These are phyloP conservation scores for Chlorodrepanis virens DNA, from an alignment of 2,113 vertebrate genomes.

Conservation along the genomic window DNA sequence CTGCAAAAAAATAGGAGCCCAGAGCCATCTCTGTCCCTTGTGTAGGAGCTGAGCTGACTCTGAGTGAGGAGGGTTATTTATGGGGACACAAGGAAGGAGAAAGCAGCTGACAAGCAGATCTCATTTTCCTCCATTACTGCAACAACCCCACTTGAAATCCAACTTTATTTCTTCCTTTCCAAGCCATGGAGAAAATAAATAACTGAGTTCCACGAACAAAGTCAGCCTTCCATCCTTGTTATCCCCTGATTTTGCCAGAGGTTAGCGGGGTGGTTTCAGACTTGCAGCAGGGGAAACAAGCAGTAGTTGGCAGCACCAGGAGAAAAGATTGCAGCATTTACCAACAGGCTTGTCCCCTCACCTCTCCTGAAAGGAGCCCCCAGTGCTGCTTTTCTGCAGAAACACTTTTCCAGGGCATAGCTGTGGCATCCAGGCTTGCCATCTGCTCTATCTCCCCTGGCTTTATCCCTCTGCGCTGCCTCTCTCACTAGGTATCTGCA, in stretches of 20 bases:
- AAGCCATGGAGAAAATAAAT: neutral
- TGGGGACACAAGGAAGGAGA: neutral
- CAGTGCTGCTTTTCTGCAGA: neutral
- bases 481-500: neutral
- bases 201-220: neutral
- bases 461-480: constrained; percentile 3
- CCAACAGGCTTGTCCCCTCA: neutral
- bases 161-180: neutral
- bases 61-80: neutral
- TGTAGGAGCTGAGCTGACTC: neutral
- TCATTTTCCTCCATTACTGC: constrained; percentile 40
- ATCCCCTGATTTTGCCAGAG: neutral
- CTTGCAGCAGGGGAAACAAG: neutral
- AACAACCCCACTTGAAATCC: constrained; percentile 26
- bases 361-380: neutral
- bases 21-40: neutral
- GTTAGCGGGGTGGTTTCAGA: neutral
- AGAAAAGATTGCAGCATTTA: neutral
- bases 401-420: neutral
- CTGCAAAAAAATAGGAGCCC: neutral
- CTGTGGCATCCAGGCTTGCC: neutral
- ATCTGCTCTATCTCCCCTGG: neutral
- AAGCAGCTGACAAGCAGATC: constrained; percentile 42
- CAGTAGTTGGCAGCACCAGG: neutral
- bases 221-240: neutral